phyloP scores from a whole-genome alignment of 2,888 invertebrate species.

The Erebia palarica region DNA sequence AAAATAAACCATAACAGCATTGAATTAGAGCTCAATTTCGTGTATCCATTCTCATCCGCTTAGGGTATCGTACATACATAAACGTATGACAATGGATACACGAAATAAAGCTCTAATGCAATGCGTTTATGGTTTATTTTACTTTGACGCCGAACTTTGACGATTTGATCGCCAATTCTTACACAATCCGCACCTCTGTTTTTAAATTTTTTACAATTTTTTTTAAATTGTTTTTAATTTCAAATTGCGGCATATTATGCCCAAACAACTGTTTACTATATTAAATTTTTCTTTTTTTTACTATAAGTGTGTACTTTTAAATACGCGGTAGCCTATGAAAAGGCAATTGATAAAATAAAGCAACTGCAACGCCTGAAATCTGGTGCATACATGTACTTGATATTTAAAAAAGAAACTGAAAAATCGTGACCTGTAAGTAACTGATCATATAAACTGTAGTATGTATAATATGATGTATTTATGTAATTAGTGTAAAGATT shows the following conservation, averaged over 20 bases:
- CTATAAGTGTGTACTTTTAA: not conserved
- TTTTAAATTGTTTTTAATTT: not conserved
- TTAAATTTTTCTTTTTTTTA: not conserved
- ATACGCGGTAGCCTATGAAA: not conserved
- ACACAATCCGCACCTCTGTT: too few species aligned
- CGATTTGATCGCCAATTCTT: too few species aligned
- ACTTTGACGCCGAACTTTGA: too few species aligned
- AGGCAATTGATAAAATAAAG: conserved; percentile 1
- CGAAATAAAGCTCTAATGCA: too few species aligned
- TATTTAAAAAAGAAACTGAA: not conserved
- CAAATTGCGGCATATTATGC: not conserved
- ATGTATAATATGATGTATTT: conserved; percentile 20
- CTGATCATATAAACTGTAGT: conserved; percentile 21
- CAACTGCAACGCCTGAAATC: not conserved
- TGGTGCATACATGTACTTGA: conserved; percentile 13
- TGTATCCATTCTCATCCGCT: too few species aligned
- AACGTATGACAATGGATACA: too few species aligned
- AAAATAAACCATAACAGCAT: too few species aligned
- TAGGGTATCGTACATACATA: too few species aligned
- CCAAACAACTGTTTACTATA: not conserved
- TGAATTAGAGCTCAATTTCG: too few species aligned
- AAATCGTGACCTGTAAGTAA: conserved; percentile 28
- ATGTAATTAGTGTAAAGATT: conserved; percentile 37
- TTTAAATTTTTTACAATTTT: not conserved
- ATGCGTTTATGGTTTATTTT: too few species aligned